These are phyloP conservation scores for Paedocypris sp. DNA, from an alignment of 2,113 vertebrate species.

Conservation along the genomic window DNA sequence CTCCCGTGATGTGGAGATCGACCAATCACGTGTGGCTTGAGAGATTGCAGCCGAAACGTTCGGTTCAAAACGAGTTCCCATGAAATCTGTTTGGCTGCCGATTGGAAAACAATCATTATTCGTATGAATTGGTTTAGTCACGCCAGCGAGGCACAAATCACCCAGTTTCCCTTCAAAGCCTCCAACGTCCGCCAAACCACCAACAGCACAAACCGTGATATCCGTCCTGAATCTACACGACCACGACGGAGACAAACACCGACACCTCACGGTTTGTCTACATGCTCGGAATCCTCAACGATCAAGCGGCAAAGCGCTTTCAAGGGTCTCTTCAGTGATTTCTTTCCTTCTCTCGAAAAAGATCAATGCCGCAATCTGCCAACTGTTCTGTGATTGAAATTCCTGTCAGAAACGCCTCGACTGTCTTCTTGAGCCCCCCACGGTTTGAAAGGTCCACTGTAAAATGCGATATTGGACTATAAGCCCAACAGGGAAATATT, in stretches of 20 bases:
- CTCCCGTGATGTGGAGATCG: background rate
- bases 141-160: background rate
- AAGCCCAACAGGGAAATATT: slow-evolving; percentile 11
- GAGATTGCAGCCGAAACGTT: too few relatives aligned
- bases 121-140: background rate
- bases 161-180: background rate
- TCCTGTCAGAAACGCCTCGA: slow-evolving; percentile 7
- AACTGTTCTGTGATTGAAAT: slow-evolving; percentile 14
- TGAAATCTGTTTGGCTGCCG: background rate
- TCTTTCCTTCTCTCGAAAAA: background rate
- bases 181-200: too few relatives aligned
- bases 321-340: background rate
- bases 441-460: background rate
- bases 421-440: background rate
- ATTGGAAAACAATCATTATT: background rate
- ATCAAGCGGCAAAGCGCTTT: background rate
- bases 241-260: too few relatives aligned
- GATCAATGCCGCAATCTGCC: slow-evolving; percentile 9
- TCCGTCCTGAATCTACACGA: too few relatives aligned
- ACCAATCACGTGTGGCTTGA: background rate
- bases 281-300: too few relatives aligned
- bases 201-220: too few relatives aligned
- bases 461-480: slow-evolving; percentile 21
- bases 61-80: background rate
- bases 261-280: too few relatives aligned